Evolutionary conservation across 2,888 invertebrate species (phyloP).

Genomic region (Gastracanthus pulcherrimus): DNA sequence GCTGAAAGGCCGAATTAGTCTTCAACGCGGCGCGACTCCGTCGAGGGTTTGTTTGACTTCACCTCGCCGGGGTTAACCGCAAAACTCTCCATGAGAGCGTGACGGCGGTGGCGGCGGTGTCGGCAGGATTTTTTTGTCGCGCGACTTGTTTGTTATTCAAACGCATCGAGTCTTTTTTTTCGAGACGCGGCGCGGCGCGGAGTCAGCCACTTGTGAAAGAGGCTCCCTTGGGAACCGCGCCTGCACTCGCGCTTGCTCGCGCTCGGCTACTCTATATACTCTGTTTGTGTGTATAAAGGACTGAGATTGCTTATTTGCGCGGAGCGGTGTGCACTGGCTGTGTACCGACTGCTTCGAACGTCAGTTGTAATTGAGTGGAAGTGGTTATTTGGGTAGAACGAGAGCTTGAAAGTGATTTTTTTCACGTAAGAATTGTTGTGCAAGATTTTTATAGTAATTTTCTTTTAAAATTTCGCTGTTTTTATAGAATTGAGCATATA

Average conservation of each 20-base stretch:
- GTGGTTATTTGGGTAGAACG: no score
- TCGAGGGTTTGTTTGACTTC: background rate
- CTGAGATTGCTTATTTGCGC: no score
- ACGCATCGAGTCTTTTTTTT: background rate
- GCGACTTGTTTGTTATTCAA: slow-evolving; percentile 1
- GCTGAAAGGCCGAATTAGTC: slow-evolving; percentile 7
- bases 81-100: background rate
- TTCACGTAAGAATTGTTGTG: no score
- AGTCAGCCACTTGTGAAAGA: slow-evolving; percentile 2
- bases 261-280: no score
- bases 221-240: background rate
- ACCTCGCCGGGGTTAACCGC: background rate
- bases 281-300: no score
- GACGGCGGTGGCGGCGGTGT: background rate
- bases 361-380: no score
- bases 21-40: background rate
- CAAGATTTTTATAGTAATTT: no score
- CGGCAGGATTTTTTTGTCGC: background rate
- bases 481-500: no score
- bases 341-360: no score
- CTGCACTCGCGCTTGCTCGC: background rate
- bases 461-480: no score
- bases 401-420: no score
- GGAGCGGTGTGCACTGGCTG: no score
- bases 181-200: background rate